phyloP scores from a whole-genome alignment of 2,797 vertebrate genomes.

The Thripadectes ignobilis region DNA sequence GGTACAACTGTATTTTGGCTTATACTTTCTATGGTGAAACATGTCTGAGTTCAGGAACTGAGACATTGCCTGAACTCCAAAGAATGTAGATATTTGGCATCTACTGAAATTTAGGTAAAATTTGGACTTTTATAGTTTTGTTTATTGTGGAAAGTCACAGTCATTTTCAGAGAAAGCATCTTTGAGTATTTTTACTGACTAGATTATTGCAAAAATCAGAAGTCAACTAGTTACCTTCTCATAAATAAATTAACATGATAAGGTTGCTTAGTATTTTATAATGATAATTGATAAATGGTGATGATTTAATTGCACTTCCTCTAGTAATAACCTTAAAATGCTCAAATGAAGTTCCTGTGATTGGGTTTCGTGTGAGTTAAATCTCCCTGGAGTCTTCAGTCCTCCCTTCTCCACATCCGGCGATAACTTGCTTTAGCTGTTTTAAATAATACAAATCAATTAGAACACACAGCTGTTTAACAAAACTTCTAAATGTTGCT shows the following conservation, averaged over 20 bases:
- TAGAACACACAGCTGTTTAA: conserved; percentile 81
- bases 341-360: conserved; percentile 71
- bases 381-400: conserved; percentile 73
- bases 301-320: conserved; percentile 81
- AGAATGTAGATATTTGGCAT: not conserved
- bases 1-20: not conserved
- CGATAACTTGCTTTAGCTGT: conserved; percentile 73
- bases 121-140: not conserved
- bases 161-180: not conserved
- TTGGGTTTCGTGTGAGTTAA: conserved; percentile 75
- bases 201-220: conserved; percentile 39
- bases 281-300: conserved; percentile 77
- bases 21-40: not conserved
- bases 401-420: conserved; percentile 72
- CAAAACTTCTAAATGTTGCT: conserved; percentile 74
- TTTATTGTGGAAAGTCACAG: not conserved
- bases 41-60: not conserved
- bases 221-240: conserved; percentile 66
- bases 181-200: conserved; percentile 16
- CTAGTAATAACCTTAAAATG: conserved; percentile 74
- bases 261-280: conserved; percentile 71
- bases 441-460: conserved; percentile 84
- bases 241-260: conserved; percentile 71
- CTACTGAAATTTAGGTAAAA: not conserved
- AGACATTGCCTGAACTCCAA: not conserved